Conservation (phyloP, 1,140 invertebrate species). For the Heliothis virescens region DNA sequence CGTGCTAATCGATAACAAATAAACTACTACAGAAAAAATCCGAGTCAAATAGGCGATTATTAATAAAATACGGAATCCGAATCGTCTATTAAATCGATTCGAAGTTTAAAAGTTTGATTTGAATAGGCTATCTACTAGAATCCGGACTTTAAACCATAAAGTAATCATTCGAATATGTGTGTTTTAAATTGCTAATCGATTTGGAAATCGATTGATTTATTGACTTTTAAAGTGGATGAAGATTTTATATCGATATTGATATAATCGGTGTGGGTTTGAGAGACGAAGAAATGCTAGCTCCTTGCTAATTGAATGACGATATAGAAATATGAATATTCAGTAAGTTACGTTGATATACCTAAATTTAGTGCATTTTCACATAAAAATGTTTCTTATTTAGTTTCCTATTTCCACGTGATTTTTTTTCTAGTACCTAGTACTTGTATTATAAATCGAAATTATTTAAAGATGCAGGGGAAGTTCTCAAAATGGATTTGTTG, state of each 20-base stretch:
- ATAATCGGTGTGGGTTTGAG: constrained; percentile 18
- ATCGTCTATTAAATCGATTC: constrained; percentile 33
- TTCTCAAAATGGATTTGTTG: too few species aligned
- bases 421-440: too few species aligned
- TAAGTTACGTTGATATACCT: background rate
- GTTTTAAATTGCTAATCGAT: constrained; percentile 44
- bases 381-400: background rate
- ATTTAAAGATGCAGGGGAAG: background rate
- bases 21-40: constrained; percentile 8
- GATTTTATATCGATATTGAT: constrained; percentile 33
- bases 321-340: constrained; percentile 28
- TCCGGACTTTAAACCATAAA: constrained; percentile 23
- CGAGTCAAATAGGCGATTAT: constrained; percentile 35
- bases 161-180: constrained; percentile 24
- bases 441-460: background rate
- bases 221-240: constrained; percentile 34
- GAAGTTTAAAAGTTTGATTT: constrained; percentile 16
- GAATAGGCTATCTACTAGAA: constrained; percentile 12
- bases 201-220: constrained; percentile 45
- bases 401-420: background rate
- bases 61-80: constrained; percentile 32
- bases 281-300: background rate
- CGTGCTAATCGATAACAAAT: constrained; percentile 36
- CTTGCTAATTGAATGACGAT: constrained; percentile 32
- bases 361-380: background rate